Conservation (phyloP, 1,140 invertebrate genomes). For the Cyclargus thomasi region DNA sequence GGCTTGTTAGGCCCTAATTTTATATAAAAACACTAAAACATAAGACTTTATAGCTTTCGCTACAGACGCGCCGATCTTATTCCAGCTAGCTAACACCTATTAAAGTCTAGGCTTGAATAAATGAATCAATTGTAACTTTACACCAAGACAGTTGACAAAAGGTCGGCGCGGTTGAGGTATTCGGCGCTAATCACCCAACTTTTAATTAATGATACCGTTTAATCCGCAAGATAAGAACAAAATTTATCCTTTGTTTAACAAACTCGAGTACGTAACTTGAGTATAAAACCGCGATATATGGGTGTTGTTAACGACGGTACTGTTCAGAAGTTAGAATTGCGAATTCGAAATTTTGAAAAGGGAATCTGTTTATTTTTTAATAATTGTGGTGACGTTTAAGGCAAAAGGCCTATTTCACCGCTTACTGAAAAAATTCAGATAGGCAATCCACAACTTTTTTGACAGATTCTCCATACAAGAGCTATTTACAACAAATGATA, state of each 20-base stretch:
- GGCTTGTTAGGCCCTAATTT: no score
- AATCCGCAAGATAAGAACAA: slow-evolving; percentile 36
- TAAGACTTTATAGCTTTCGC: background rate
- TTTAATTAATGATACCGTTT: slow-evolving; percentile 45
- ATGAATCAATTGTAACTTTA: slow-evolving; percentile 13
- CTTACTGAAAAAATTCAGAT: no score
- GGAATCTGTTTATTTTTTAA: no score
- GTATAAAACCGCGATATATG: slow-evolving; percentile 16
- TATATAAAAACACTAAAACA: no score
- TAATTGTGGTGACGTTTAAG: no score
- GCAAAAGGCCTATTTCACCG: no score
- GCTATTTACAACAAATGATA: no score
- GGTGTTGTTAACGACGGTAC: slow-evolving; percentile 3
- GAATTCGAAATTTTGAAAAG: background rate
- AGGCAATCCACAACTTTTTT: no score
- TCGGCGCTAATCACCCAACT: slow-evolving; percentile 47
- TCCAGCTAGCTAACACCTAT: background rate
- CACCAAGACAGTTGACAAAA: slow-evolving; percentile 37
- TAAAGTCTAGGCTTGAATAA: background rate
- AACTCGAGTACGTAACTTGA: slow-evolving; percentile 12
- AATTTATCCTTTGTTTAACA: slow-evolving; percentile 17
- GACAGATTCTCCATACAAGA: no score
- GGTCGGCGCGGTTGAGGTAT: slow-evolving; percentile 35
- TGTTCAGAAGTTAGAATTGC: background rate
- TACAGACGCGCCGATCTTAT: background rate